These are phyloP conservation scores for Oedothorax gibbosus DNA, from an alignment of 1,140 invertebrate genomes.

Conservation along the genomic window DNA sequence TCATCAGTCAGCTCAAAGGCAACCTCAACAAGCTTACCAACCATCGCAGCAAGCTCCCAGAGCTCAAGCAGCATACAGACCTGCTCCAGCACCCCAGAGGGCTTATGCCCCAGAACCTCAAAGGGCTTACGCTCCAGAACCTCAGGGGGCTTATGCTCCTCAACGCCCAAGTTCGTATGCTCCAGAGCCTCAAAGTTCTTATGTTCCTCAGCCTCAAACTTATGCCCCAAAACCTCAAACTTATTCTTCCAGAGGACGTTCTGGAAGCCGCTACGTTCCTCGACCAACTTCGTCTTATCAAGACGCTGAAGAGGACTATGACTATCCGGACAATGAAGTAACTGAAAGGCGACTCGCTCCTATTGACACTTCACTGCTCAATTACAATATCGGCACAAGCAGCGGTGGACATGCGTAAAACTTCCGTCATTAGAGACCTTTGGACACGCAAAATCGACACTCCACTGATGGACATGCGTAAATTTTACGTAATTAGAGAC, in stretches of 20 bases:
- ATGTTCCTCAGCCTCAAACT: neutral
- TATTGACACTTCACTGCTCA: slow-evolving; percentile 36
- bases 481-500: too few relatives aligned
- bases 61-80: slow-evolving; percentile 14
- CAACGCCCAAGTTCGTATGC: neutral
- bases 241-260: neutral
- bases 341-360: slow-evolving; percentile 28
- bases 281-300: neutral
- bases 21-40: slow-evolving; percentile 14
- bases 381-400: slow-evolving; percentile 44
- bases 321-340: slow-evolving; percentile 44
- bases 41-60: slow-evolving; percentile 1
- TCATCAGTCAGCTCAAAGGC: neutral
- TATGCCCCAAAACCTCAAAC: neutral
- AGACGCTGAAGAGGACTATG: slow-evolving; percentile 32
- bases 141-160: neutral
- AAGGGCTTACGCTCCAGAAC: neutral
- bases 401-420: neutral
- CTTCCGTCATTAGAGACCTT: too few relatives aligned
- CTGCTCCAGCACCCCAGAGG: slow-evolving; percentile 26
- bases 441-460: too few relatives aligned
- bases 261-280: neutral
- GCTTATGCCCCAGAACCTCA: slow-evolving; percentile 12
- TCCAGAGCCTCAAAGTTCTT: neutral
- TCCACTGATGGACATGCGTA: too few relatives aligned